These are phyloP conservation scores for Rostratula benghalensis DNA, from an alignment of 2,113 vertebrate species.

Conservation along the genomic window DNA sequence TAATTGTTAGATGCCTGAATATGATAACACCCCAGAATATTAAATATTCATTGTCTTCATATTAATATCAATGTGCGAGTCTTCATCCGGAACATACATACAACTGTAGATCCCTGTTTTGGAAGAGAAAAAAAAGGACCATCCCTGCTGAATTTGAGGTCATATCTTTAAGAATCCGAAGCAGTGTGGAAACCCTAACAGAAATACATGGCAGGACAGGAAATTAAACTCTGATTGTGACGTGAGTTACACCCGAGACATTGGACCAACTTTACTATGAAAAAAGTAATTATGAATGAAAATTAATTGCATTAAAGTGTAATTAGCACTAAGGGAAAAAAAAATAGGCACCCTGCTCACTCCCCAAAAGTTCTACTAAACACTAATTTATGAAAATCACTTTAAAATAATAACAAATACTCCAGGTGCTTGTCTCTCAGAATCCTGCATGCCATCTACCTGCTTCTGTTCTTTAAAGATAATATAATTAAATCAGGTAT, in stretches of 20 bases:
- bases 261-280: background rate
- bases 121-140: background rate
- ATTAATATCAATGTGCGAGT: background rate
- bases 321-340: background rate
- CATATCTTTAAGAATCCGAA: background rate
- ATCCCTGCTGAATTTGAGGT: background rate
- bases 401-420: background rate
- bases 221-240: background rate
- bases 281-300: background rate
- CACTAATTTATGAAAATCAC: background rate
- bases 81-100: background rate
- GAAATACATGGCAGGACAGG: background rate
- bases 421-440: background rate
- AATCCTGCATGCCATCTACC: background rate
- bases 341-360: background rate
- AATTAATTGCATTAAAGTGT: background rate
- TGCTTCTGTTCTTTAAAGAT: conserved; percentile 31
- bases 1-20: background rate
- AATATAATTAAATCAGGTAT: conserved; percentile 46
- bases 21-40: background rate
- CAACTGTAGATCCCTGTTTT: background rate
- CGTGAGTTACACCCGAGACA: background rate
- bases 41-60: background rate
- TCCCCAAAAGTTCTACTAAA: background rate
- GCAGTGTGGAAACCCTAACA: background rate